Evolutionary conservation across 2,797 vertebrate species (phyloP), one percentile per base, ranked within the genome.

Genomic region (Rhinophrynus dorsalis): DNA sequence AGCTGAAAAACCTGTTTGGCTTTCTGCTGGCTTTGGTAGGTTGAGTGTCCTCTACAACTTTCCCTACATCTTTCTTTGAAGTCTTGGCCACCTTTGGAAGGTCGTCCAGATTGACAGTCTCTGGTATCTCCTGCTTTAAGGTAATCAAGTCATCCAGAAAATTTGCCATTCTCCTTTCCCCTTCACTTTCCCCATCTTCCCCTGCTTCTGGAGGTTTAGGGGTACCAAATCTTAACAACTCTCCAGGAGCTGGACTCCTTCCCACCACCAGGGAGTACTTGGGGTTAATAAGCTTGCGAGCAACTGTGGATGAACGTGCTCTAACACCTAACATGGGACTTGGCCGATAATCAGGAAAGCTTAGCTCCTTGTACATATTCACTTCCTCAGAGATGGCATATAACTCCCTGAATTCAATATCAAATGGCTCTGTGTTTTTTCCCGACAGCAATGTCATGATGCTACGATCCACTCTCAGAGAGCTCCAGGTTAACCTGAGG

Each of bases 271-370:
- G 82, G 2, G 83, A 79, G 2, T 99, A 99, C 78, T 96, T 98
- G 45, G 96, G 96, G 71, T 97, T 98, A 88, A 98, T 84, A 61
- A 91, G 90, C 76, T 97, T 99, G 74, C 95, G 92, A 0, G 93
- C 93, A 10, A 95, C 96, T 0, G 94, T 93, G 75, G 88, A 89
- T 3, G 87, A 89, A 82, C 81, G 20, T 24, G 78, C 67, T 82
- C 68, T 75, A 55, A 78, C 11, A 27, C 69, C 44, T 0, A 3
- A 1, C 44, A 33, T 9, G 67, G 75, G 75, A n/a, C 52, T 18
- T 3, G 57, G 0, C 13, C 42, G 40, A 3, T 85, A 84, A 5
- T 81, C 87, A 20, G 74, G 77, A 66, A 97, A 65, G 37, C 90
- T 84, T 75, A 97, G 89, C 73, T 95, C 91, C 75, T 88, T 90